These are phyloP conservation scores for Pseudorhiza aurosa DNA, from an alignment of 30 jellyfish, hydroid and myxozoan genomes.

Conservation along the genomic window DNA sequence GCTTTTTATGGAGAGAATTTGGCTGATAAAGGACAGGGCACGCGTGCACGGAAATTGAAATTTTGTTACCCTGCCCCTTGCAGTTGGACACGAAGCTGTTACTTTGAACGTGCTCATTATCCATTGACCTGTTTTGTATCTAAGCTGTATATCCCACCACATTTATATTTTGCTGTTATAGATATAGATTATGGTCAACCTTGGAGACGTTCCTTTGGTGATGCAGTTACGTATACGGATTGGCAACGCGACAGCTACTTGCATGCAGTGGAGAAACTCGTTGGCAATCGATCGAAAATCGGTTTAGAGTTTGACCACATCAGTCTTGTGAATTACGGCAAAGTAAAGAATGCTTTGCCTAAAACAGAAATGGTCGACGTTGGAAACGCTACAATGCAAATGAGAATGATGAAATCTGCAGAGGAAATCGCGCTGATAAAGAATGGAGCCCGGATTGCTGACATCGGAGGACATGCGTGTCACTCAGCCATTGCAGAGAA, in stretches of 20 bases:
- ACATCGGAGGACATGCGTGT: slow-evolving; percentile 80
- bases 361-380: slow-evolving; percentile 74
- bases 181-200: slow-evolving; percentile 96
- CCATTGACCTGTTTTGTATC: too few species aligned
- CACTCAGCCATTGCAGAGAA: slow-evolving; percentile 68
- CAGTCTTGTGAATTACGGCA: slow-evolving; percentile 46
- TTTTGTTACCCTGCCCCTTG: too few species aligned
- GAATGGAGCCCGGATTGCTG: slow-evolving; percentile 88
- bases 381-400: slow-evolving; percentile 68
- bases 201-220: slow-evolving; percentile 79
- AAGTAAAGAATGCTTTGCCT: slow-evolving; percentile 72
- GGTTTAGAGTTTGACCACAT: slow-evolving; percentile 85
- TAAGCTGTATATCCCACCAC: too few species aligned
- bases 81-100: too few species aligned
- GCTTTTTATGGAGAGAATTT: too few species aligned
- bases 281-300: slow-evolving; percentile 62
- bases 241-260: slow-evolving; percentile 89
- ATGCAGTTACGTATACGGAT: slow-evolving; percentile 83
- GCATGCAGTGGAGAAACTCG: slow-evolving; percentile 70
- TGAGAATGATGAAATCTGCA: slow-evolving; percentile 79
- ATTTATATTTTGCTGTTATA: too few species aligned
- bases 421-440: slow-evolving; percentile 86
- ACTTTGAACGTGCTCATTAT: too few species aligned
- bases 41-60: too few species aligned
- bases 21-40: too few species aligned